These are phyloP conservation scores for Apis florea DNA, from an alignment of 1,140 invertebrate genomes.

Conservation along the genomic window DNA sequence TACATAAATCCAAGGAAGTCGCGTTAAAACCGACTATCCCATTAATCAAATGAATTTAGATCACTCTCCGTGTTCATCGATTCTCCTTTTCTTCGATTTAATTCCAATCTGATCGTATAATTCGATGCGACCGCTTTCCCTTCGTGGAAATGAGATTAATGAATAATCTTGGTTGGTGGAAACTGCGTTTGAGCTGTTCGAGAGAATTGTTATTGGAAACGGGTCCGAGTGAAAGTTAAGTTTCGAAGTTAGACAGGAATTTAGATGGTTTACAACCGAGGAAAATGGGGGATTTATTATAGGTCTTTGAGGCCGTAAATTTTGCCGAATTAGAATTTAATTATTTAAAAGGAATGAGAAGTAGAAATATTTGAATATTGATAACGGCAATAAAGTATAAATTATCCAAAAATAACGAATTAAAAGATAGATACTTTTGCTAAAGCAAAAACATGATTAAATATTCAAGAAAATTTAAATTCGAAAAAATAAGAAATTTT, in stretches of 20 bases:
- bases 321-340: background rate
- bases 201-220: background rate
- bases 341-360: background rate
- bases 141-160: background rate
- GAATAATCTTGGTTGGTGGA: background rate
- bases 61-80: background rate
- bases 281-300: background rate
- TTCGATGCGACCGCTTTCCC: background rate
- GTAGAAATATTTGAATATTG: background rate
- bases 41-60: background rate
- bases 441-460: no score
- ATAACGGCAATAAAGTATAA: no score
- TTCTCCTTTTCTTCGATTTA: background rate
- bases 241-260: background rate
- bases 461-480: no score
- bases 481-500: no score
- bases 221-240: background rate
- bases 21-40: background rate
- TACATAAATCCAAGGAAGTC: no score
- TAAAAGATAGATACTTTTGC: no score
- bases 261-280: background rate
- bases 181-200: background rate
- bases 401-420: no score
- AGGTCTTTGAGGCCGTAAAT: background rate
- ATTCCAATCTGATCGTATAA: background rate